Base-by-base conservation (phyloP, 2,888 invertebrate species). In the Serripes groenlandicus region DNA sequence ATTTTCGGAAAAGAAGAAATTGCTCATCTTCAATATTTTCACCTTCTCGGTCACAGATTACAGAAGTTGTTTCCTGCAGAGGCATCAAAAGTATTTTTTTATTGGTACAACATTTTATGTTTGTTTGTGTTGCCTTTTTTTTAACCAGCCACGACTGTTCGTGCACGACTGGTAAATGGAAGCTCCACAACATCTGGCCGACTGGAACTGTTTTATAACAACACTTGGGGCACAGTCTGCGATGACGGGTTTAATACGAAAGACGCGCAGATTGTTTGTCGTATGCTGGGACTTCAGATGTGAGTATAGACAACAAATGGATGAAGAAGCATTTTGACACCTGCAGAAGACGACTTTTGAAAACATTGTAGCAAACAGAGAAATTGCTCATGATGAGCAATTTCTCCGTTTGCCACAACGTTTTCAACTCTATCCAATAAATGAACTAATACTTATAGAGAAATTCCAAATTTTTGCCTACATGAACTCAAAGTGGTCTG, bases 191-290 rank as follows among this genome's bases (percentile, higher is more conserved):
- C 87, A 1, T 85, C 84, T 69, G 91, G 91, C 1, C 68, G 90
- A 58, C 74, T 91, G 23, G 91, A 91, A 42, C 69, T 91, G 28
- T 86, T 80, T 34, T 86, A 89, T 68, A 89, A 89, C 74, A 86
- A 84, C 42, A 86, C 88, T 1, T 91, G 91, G 91, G 91, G 91
- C 18, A 89, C 90, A 62, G 85, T 91, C 32, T 91, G 91, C 78
- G 91, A 91, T 79, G 91, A 91, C 75, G 78, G 83, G 3, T 91
- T 89, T 26, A 77, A 77, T 11, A 66, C 58, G 9, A 69, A 76
- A 15, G 89, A 90, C 75, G 90, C 91, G 1, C 68, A 76, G 26
- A 90, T 90, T 11, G 83, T 86, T 3, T 91, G 91, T 68, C 77
- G 86, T n/a, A 89, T 88, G 88, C 78, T 90, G 3, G 90, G 90